Evolutionary conservation across 2,797 vertebrate species (phyloP).

Genomic region (Pantherophis vulpinus): DNA sequence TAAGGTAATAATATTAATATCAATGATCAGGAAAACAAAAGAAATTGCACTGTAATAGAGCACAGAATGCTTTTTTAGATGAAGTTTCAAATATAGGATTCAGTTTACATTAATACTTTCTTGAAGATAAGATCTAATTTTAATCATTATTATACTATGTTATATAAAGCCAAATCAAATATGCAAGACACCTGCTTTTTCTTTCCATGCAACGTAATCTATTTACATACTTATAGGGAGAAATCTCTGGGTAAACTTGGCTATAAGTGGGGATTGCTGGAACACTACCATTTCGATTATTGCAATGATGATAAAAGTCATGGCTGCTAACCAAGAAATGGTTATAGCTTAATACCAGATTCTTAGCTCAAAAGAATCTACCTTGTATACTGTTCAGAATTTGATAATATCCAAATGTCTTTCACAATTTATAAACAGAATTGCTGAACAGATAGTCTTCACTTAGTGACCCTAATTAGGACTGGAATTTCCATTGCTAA

Average conservation of each 20-base stretch:
- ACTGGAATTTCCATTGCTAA: not conserved
- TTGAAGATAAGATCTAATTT: not conserved
- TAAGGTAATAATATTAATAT: constrained; percentile 51
- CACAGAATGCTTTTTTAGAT: not conserved
- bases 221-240: not conserved
- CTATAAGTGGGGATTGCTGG: not conserved
- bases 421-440: not conserved
- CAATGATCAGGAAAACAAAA: constrained; percentile 8
- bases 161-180: not conserved
- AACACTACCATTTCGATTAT: not conserved
- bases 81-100: not conserved
- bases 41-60: constrained; percentile 32
- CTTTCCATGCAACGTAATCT: not conserved
- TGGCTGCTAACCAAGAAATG: not conserved
- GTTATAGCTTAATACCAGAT: not conserved
- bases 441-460: not conserved
- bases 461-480: not conserved
- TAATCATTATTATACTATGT: not conserved
- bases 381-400: not conserved
- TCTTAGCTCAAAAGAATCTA: not conserved
- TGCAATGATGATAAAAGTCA: not conserved
- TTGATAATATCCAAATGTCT: not conserved
- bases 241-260: not conserved
- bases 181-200: not conserved
- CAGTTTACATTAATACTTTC: not conserved